Conservation (phyloP, 2,888 invertebrate genomes). For the Sesia bembeciformis region DNA sequence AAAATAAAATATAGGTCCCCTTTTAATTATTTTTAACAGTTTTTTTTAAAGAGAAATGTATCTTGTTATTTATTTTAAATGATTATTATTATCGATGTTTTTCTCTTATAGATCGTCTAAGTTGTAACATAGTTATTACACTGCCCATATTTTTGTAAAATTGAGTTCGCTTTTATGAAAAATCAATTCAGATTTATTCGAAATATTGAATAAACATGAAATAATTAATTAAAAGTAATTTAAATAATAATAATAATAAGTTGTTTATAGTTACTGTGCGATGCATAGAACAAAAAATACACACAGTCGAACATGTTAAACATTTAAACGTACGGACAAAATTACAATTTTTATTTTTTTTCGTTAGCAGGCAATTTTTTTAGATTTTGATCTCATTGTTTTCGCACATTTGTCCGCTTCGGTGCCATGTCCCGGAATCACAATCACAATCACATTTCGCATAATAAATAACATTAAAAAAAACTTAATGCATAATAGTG, state of each 20-base stretch:
- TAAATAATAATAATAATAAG: conserved; percentile 28
- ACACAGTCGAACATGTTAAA: conserved; percentile 18
- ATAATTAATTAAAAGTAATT: conserved; percentile 15
- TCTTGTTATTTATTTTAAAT: conserved; percentile 75
- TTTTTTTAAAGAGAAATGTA: conserved; percentile 61
- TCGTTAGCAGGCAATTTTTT: conserved; percentile 56
- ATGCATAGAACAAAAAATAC: conserved; percentile 49
- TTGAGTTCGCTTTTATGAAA: conserved; percentile 32
- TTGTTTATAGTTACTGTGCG: conserved; percentile 25
- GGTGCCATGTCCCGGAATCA: conserved; percentile 50
- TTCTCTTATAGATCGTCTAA: conserved; percentile 62
- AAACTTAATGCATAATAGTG: neutral
- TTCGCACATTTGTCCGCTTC: conserved; percentile 47
- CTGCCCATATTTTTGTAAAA: conserved; percentile 58
- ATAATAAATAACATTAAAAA: conserved; percentile 1
- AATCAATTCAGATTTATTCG: conserved; percentile 10
- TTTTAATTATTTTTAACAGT: conserved; percentile 66
- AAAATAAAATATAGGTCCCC: conserved; percentile 37
- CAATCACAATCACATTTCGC: conserved; percentile 24
- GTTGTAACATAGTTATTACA: conserved; percentile 65
- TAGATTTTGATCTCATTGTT: conserved; percentile 52
- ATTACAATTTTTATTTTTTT: neutral
- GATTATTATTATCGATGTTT: conserved; percentile 71
- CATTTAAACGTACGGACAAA: neutral
- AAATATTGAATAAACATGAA: conserved; percentile 17